Percentiles rank a stretch among this genome's conserved stretches.
Evolutionary conservation across 2,888 invertebrate species (phyloP).

Genomic region (Miltochrista miniata): DNA sequence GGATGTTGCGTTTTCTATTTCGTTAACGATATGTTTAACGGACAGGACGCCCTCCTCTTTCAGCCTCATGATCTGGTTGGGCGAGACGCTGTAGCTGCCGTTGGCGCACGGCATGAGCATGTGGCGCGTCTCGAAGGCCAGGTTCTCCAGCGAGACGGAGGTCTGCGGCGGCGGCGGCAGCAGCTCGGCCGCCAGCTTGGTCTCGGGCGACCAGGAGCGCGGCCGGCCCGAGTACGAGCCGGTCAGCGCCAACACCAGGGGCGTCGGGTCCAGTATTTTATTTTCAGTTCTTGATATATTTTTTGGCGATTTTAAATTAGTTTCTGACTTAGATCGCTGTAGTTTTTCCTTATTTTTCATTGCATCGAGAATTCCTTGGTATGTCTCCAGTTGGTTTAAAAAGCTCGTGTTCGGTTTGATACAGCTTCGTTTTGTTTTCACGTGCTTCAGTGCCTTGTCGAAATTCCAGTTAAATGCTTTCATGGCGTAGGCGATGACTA

Average conservation of each 20-base stretch:
- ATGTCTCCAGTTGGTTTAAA: conserved; percentile 96
- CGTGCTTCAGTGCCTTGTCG: conserved; percentile 93
- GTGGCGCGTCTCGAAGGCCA: conserved; percentile 87
- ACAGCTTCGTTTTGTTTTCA: conserved; percentile 95
- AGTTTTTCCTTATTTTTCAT: conserved; percentile 97
- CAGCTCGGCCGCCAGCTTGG: conserved; percentile 84
- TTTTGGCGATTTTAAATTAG: conserved; percentile 91
- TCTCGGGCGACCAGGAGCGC: conserved; percentile 90
- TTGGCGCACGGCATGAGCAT: conserved; percentile 93
- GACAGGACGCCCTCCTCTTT: conserved; percentile 86
- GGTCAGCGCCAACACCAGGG: conserved; percentile 82
- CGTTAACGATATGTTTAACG: conserved; percentile 88
- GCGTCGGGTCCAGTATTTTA: conserved; percentile 84
- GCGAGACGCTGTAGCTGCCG: conserved; percentile 95
- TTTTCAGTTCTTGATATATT: conserved; percentile 81
- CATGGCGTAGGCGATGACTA: conserved; percentile 99
- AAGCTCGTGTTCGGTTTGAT: conserved; percentile 99
- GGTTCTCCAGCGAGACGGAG: conserved; percentile 87
- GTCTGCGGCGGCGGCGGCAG: conserved; percentile 84
- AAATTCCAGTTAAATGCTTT: conserved; percentile 98
- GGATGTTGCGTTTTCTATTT: conserved; percentile 85
- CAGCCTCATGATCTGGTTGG: conserved; percentile 94
- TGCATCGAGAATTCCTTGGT: conserved; percentile 97
- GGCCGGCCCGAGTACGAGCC: conserved; percentile 80
- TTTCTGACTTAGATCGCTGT: conserved; percentile 96